Evolutionary conservation across 1,140 invertebrate species (phyloP).

Genomic region (Leguminivora glycinivorella): DNA sequence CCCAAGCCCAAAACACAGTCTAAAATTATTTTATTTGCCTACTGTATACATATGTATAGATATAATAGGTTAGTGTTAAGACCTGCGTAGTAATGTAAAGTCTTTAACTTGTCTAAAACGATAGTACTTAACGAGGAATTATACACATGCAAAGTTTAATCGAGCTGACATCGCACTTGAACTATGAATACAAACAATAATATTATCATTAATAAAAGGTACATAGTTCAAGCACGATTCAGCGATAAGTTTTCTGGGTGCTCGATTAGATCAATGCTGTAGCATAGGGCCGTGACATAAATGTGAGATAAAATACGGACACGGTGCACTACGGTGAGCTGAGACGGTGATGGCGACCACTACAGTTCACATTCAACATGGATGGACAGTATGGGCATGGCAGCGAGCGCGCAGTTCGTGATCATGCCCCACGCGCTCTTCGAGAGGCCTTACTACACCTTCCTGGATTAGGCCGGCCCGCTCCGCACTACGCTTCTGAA

Average conservation of each 20-base stretch:
- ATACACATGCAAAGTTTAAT: neutral
- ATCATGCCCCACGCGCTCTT: conserved; percentile 45
- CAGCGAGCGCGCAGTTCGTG: conserved; percentile 34
- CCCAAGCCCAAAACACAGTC: too few relatives aligned
- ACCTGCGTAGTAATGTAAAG: neutral
- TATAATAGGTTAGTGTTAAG: too few relatives aligned
- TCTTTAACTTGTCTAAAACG: neutral
- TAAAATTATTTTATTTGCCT: neutral
- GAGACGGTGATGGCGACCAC: conserved; percentile 36
- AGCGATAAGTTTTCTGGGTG: conserved; percentile 23
- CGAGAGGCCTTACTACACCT: neutral
- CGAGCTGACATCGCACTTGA: neutral
- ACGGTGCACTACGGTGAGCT: conserved; percentile 42
- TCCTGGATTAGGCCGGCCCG: neutral
- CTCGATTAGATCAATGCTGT: neutral
- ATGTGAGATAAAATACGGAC: conserved; percentile 31
- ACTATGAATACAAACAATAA: neutral
- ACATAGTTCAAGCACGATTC: conserved; percentile 18
- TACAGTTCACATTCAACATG: conserved; percentile 72
- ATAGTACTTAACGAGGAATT: neutral
- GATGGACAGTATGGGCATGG: too few relatives aligned
- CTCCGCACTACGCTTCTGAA: too few relatives aligned
- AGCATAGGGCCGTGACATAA: conserved; percentile 18
- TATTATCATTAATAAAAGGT: neutral
- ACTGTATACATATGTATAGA: neutral